Percentiles rank a stretch among this genome's conserved stretches.
phyloP scores from a whole-genome alignment of 2,113 vertebrate genomes.

The Reinhardtius hippoglossoides region DNA sequence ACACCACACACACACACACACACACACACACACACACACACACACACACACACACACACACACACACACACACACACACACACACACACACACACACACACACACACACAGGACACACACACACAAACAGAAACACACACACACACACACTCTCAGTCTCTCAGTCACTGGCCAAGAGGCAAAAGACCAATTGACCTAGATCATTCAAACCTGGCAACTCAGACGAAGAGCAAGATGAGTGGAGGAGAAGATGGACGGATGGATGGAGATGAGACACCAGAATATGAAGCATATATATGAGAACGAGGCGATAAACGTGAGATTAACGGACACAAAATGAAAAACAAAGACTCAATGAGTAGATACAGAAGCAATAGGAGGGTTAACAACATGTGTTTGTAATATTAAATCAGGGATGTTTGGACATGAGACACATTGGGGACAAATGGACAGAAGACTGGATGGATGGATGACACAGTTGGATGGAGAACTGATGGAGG shows the following conservation, averaged over 20 bases:
- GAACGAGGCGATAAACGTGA: too few relatives aligned
- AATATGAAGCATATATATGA: neutral
- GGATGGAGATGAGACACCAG: neutral
- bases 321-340: neutral
- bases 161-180: slow-evolving; percentile 45
- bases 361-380: neutral
- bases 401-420: too few relatives aligned
- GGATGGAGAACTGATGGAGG: neutral
- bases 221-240: slow-evolving; percentile 10
- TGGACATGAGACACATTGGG: neutral
- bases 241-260: slow-evolving; percentile 24
- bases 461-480: neutral
- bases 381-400: neutral
- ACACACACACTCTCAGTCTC: slow-evolving; percentile 20
- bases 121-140: neutral
- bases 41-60: slow-evolving; percentile 16
- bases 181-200: slow-evolving; percentile 67
- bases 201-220: slow-evolving; percentile 55
- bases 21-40: neutral
- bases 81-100: slow-evolving; percentile 22
- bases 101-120: slow-evolving; percentile 1
- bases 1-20: slow-evolving; percentile 20
- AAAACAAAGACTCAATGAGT: neutral
- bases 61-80: slow-evolving; percentile 1
- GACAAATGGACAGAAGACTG: neutral